Evolutionary conservation across 2,797 vertebrate genomes (phyloP).

Genomic region (Megalops cyprinoides): DNA sequence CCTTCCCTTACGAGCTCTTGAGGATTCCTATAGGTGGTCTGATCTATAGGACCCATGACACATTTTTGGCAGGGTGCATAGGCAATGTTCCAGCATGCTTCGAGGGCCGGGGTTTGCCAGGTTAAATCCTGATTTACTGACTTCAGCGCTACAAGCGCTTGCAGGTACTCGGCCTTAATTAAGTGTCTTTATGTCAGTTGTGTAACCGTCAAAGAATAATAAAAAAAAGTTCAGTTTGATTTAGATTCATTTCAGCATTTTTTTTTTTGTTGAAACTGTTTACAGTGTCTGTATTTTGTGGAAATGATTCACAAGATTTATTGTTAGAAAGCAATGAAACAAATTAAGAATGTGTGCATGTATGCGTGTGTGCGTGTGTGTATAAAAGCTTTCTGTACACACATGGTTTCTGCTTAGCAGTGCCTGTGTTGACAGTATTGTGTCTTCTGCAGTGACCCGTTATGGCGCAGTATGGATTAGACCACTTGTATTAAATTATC

Average conservation of each 20-base stretch:
- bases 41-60: slow-evolving; percentile 70
- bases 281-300: background rate
- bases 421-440: slow-evolving; percentile 32
- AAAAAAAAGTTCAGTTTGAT: background rate
- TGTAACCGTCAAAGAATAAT: slow-evolving; percentile 41
- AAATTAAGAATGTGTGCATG: too few species aligned
- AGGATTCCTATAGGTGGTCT: slow-evolving; percentile 37
- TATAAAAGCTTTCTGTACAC: slow-evolving; percentile 26
- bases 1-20: background rate
- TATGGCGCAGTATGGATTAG: slow-evolving; percentile 51
- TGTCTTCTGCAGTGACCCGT: slow-evolving; percentile 40
- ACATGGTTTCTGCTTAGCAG: slow-evolving; percentile 20
- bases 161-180: slow-evolving; percentile 54
- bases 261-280: background rate
- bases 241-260: background rate
- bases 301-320: background rate
- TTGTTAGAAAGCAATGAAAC: slow-evolving; percentile 34
- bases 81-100: slow-evolving; percentile 78
- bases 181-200: slow-evolving; percentile 48
- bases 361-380: too few species aligned
- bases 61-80: slow-evolving; percentile 81
- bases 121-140: slow-evolving; percentile 76
- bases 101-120: slow-evolving; percentile 57
- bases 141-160: slow-evolving; percentile 69
- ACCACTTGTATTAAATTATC: slow-evolving; percentile 55